Evolutionary conservation across 2,888 invertebrate species (phyloP).

Genomic region (Apamea monoglypha): DNA sequence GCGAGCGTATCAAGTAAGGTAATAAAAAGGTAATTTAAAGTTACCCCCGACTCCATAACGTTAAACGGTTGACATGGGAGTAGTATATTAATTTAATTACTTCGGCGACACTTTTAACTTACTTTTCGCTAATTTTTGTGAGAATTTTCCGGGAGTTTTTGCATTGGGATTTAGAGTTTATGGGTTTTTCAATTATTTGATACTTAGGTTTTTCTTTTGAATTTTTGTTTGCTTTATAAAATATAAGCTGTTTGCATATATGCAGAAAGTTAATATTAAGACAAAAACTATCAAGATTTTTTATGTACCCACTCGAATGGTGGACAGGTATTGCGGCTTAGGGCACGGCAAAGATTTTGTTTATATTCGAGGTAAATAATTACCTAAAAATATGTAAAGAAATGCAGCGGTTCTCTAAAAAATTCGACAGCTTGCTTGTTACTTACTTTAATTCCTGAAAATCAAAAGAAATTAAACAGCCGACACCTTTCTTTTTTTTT

Average conservation of each 20-base stretch:
- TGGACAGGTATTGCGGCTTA: background rate
- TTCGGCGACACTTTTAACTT: constrained; percentile 45
- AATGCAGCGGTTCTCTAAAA: background rate
- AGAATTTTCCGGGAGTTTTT: constrained; percentile 20
- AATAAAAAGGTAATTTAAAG: constrained; percentile 66
- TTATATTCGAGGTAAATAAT: background rate
- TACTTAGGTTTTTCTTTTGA: background rate
- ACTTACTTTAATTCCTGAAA: background rate
- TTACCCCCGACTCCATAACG: constrained; percentile 54
- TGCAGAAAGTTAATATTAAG: background rate
- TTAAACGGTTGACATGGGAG: constrained; percentile 65
- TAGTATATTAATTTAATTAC: constrained; percentile 60
- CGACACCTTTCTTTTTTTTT: too few species aligned
- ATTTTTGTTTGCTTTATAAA: background rate
- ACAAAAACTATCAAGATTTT: background rate
- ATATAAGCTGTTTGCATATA: background rate
- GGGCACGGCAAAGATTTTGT: background rate
- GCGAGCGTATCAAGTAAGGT: constrained; percentile 52
- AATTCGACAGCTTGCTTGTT: background rate
- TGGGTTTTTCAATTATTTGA: background rate
- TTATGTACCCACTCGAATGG: background rate
- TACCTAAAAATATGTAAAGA: background rate
- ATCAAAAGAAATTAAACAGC: background rate
- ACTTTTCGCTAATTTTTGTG: constrained; percentile 42
- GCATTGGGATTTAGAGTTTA: constrained; percentile 9